Base-by-base conservation (phyloP, 2,888 invertebrate species). In the Gastrophysa polygoni region DNA sequence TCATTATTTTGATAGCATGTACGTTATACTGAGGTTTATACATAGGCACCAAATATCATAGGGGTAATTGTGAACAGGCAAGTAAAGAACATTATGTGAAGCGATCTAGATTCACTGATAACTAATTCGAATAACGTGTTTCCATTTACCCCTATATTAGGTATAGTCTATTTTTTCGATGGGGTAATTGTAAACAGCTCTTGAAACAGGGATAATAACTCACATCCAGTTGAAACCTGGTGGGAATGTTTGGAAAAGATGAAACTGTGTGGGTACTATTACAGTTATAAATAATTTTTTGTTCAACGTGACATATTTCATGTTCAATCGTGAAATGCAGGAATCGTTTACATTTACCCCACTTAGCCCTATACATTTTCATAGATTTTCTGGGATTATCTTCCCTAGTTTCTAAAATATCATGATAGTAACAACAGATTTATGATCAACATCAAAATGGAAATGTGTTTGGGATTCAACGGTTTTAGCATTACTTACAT, bases 291-390 rank as follows among this genome's bases (percentile, higher is more conserved):
- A 50, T 50, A 32, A 50, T 50, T 32, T 28, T 50, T 50, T 32
- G 50, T 50, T 16, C 32, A 32, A 50, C 32, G 10, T 32, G 32
- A 32, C 21, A 28, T 32, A 32, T 28, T n/a, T 17, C 10, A 50
- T 50, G 7, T 50, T 50, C 50, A 50, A 50, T 32, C 18, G n/a
- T 17, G 18, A 50, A 50, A 50, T 50, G 50, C 50, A 16, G 29
- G 29, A 50, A 50, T 16, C 29, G 50, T 50, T 50, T 50, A 29
- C 50, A 50, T 50, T 50, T 32, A 32, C 50, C 50, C 50, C 50
- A 28, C 50, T 32, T 32, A 32, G 50, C 50, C 50, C 29, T 50
- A 48, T n/a, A n/a, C n/a, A n/a, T n/a, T n/a, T n/a, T n/a, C n/a
- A n/a, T n/a, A n/a, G n/a, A n/a, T n/a, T n/a, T n/a, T n/a, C n/a